A percentile compares a stretch with the other conserved stretches of the same genome.
phyloP scores from a whole-genome alignment of 2,113 vertebrate genomes.

The Myotis yumanensis region DNA sequence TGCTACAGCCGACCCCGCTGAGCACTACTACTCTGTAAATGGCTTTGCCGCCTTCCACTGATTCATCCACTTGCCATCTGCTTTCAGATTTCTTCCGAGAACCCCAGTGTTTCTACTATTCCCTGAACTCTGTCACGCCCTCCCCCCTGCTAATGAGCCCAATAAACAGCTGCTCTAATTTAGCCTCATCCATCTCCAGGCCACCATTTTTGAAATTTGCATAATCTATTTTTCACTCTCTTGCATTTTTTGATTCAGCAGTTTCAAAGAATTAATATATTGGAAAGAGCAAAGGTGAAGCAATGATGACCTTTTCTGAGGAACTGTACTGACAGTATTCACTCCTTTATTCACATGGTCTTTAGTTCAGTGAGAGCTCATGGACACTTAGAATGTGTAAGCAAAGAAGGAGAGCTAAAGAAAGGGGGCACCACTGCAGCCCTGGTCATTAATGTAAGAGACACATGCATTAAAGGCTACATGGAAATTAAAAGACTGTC shows the following conservation, averaged over 20 bases:
- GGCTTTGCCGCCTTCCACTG: slow-evolving; percentile 25
- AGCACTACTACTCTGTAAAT: not conserved
- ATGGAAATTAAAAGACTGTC: not conserved
- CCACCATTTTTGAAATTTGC: slow-evolving; percentile 11
- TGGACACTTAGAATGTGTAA: not conserved
- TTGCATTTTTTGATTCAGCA: slow-evolving; percentile 30
- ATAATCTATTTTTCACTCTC: not conserved
- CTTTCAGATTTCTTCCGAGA: slow-evolving; percentile 42
- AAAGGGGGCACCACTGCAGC: not conserved
- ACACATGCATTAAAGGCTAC: not conserved
- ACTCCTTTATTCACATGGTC: not conserved
- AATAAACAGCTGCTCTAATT: slow-evolving; percentile 48
- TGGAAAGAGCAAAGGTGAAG: slow-evolving; percentile 24
- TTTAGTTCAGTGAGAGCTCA: not conserved
- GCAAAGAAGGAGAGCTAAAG: not conserved
- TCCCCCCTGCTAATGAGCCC: not conserved
- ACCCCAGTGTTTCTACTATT: slow-evolving; percentile 25
- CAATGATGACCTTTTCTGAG: slow-evolving; percentile 24
- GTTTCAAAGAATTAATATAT: slow-evolving; percentile 20
- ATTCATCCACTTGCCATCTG: slow-evolving; percentile 58
- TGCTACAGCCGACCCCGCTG: not conserved
- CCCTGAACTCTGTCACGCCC: not conserved
- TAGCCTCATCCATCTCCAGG: slow-evolving; percentile 26
- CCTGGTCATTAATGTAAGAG: not conserved
- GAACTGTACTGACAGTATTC: not conserved